These are phyloP conservation scores for Pollenia amentaria DNA, from an alignment of 2,888 invertebrate genomes.

Conservation along the genomic window DNA sequence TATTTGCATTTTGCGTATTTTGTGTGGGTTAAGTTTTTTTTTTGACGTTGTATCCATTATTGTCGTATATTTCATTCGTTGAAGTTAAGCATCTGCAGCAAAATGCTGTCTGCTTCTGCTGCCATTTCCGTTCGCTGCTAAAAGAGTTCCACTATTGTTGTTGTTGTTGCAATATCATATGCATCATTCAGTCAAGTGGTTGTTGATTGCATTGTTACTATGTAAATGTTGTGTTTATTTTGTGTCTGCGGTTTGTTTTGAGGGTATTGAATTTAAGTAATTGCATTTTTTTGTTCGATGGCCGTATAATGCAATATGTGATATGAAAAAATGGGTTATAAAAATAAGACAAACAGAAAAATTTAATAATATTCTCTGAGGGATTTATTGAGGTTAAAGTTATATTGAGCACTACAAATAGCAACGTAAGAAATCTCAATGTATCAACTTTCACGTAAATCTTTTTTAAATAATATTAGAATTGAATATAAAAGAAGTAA, in stretches of 20 bases:
- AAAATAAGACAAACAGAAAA: neutral
- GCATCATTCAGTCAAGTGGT: constrained; percentile 62
- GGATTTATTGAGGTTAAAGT: neutral
- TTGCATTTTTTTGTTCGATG: constrained; percentile 40
- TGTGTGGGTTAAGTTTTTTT: constrained; percentile 6
- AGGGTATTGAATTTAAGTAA: constrained; percentile 53
- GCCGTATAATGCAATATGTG: neutral
- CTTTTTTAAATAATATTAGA: too few relatives aligned
- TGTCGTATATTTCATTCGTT: constrained; percentile 15
- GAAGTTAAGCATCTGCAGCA: constrained; percentile 36
- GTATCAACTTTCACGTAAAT: too few relatives aligned
- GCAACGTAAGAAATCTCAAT: too few relatives aligned
- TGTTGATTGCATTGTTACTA: constrained; percentile 51
- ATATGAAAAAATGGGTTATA: neutral
- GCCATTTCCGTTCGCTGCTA: neutral
- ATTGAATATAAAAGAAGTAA: too few relatives aligned
- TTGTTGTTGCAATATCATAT: constrained; percentile 30
- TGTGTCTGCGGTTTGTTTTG: constrained; percentile 51
- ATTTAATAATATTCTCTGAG: constrained; percentile 12
- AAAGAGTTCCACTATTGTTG: constrained; percentile 7
- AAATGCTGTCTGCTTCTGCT: neutral
- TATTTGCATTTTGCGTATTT: constrained; percentile 20
- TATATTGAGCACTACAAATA: too few relatives aligned
- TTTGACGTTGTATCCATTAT: neutral
- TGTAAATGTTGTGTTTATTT: constrained; percentile 54